A percentile compares a stretch with the other conserved stretches of the same genome.
Evolutionary conservation across 2,888 invertebrate genomes (phyloP).

Genomic region (Meteorus colon): DNA sequence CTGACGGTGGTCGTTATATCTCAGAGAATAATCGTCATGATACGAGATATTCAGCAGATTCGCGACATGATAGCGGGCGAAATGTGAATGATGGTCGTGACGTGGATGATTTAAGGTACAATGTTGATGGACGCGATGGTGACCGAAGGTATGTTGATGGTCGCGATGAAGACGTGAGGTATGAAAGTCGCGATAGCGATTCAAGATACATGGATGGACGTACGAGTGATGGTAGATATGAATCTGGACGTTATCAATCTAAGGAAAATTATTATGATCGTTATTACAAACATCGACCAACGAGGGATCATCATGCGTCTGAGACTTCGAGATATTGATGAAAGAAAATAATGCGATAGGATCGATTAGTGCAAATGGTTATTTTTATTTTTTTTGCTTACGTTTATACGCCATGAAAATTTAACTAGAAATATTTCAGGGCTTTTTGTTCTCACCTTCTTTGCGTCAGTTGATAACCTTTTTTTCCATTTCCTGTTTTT

Average conservation of each 20-base stretch:
- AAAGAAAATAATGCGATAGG: conserved; percentile 33
- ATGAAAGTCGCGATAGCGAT: conserved; percentile 61
- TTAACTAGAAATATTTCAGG: not conserved
- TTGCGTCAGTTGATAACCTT: not conserved
- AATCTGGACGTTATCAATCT: conserved; percentile 56
- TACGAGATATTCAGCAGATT: conserved; percentile 49
- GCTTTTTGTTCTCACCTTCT: not conserved
- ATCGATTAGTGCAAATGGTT: conserved; percentile 33
- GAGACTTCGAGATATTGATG: conserved; percentile 69
- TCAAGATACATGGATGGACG: conserved; percentile 55
- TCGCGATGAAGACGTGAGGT: conserved; percentile 57
- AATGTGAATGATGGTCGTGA: conserved; percentile 54
- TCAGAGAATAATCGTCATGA: conserved; percentile 56
- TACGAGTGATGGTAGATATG: conserved; percentile 52
- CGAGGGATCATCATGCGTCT: conserved; percentile 69
- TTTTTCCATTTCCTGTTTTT: not conserved
- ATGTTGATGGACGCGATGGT: conserved; percentile 57
- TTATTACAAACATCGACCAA: conserved; percentile 70
- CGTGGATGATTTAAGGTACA: conserved; percentile 58
- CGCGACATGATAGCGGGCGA: conserved; percentile 46
- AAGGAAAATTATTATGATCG: conserved; percentile 72
- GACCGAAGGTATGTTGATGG: conserved; percentile 58
- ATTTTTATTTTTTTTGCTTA: conserved; percentile 28
- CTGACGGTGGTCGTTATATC: conserved; percentile 58
- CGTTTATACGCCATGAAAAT: conserved; percentile 1